phyloP scores from a whole-genome alignment of 2,113 vertebrate species.

The Panthera uncia region DNA sequence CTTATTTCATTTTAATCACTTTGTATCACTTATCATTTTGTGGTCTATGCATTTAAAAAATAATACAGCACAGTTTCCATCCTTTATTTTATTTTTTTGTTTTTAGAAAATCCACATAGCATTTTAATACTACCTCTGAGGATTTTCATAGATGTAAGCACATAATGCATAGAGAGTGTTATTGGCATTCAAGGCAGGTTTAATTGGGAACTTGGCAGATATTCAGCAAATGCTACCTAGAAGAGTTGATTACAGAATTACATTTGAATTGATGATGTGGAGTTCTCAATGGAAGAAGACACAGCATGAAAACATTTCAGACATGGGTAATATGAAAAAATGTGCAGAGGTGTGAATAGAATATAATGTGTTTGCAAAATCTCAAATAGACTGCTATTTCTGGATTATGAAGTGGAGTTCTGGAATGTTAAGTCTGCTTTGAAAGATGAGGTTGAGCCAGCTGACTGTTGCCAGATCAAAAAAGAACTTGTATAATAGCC shows the following conservation, averaged over 20 bases:
- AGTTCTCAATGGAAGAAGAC: constrained; percentile 48
- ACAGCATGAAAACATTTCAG: constrained; percentile 29
- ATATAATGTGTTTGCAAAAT: neutral
- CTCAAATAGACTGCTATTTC: neutral
- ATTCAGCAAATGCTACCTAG: constrained; percentile 40
- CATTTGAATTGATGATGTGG: constrained; percentile 56
- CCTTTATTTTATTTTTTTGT: neutral
- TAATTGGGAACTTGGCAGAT: constrained; percentile 37
- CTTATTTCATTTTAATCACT: neutral
- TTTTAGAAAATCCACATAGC: neutral
- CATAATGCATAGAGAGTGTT: neutral
- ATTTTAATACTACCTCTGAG: neutral
- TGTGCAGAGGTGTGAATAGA: constrained; percentile 1
- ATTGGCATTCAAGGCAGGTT: constrained; percentile 8
- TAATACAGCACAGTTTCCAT: neutral
- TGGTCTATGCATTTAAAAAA: neutral
- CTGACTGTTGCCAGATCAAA: neutral
- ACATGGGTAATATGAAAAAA: neutral
- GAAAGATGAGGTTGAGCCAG: neutral
- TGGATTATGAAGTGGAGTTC: neutral
- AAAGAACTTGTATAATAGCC: neutral
- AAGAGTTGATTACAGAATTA: constrained; percentile 56
- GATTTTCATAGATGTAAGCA: neutral
- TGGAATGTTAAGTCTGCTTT: neutral
- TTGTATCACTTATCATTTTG: neutral